Evolutionary conservation across 1,140 invertebrate genomes (phyloP).

Genomic region (Eriocheir sinensis): DNA sequence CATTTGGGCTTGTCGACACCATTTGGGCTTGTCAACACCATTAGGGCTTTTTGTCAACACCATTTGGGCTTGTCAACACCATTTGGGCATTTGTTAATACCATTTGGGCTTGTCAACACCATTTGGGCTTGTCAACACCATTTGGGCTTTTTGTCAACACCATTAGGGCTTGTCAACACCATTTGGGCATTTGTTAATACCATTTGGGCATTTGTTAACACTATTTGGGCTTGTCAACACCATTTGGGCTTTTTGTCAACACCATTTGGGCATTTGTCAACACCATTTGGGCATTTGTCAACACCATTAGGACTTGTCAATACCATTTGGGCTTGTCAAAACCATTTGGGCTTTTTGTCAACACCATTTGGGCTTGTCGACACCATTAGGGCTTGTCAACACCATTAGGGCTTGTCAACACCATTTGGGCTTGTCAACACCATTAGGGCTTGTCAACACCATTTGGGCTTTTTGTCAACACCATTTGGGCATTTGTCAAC

Average conservation of each 20-base stretch:
- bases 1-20: background rate
- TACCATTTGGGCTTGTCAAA: background rate
- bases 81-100: background rate
- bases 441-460: background rate
- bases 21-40: background rate
- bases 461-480: too few species aligned
- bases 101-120: background rate
- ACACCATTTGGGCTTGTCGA: background rate
- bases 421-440: background rate
- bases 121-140: background rate
- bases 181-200: background rate
- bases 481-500: background rate
- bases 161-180: background rate
- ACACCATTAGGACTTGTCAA: background rate
- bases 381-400: background rate
- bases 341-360: too few species aligned
- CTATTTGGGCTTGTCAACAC: background rate
- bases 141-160: too few species aligned
- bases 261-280: background rate
- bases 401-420: background rate
- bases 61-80: background rate
- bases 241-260: too few species aligned
- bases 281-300: background rate
- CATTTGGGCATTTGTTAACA: background rate
- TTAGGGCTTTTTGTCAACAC: too few species aligned